phyloP scores from a whole-genome alignment of 2,113 vertebrate species.

The Mustela nigripes region DNA sequence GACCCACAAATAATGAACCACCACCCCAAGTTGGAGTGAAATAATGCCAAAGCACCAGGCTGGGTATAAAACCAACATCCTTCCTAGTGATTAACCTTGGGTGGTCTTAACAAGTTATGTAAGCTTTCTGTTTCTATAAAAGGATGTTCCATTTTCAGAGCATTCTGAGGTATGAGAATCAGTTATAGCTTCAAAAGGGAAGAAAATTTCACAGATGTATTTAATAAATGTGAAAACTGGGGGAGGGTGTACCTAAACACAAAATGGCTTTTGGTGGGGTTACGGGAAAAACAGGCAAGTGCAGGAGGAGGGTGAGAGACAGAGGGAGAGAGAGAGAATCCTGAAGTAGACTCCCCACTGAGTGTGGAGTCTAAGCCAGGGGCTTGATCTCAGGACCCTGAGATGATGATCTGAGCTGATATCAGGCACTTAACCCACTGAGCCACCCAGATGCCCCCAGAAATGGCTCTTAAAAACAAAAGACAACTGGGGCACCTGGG shows the following conservation, averaged over 20 bases:
- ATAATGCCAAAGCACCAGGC: neutral
- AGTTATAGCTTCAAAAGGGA: neutral
- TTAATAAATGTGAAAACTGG: neutral
- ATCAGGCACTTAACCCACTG: neutral
- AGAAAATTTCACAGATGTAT: neutral
- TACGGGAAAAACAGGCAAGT: neutral
- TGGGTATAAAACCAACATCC: neutral
- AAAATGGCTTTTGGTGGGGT: neutral
- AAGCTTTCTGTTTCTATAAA: neutral
- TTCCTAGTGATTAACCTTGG: neutral
- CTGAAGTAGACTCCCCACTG: neutral
- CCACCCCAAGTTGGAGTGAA: neutral
- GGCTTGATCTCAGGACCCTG: neutral
- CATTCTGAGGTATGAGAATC: neutral
- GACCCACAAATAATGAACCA: neutral
- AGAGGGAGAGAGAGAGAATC: neutral
- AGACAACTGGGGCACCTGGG: no score
- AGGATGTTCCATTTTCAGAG: neutral
- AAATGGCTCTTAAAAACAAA: neutral
- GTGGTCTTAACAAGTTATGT: neutral
- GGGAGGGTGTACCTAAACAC: neutral
- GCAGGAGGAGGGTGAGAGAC: neutral
- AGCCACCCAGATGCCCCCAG: neutral
- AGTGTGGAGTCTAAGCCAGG: neutral
- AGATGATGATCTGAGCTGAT: neutral